phyloP scores from a whole-genome alignment of 1,140 invertebrate genomes.

The Bacillus rossius region DNA sequence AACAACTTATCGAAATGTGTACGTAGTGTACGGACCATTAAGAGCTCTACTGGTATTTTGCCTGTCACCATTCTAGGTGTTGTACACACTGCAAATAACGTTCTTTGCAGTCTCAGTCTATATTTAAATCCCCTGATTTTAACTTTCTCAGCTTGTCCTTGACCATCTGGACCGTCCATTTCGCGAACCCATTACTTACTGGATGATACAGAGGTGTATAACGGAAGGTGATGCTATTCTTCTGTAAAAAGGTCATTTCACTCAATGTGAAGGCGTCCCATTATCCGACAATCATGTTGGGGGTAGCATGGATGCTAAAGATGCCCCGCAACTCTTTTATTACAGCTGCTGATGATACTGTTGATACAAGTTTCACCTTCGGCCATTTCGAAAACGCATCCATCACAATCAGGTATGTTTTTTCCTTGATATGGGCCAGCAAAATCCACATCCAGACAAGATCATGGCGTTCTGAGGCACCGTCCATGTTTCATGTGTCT shows the following conservation, averaged over 20 bases:
- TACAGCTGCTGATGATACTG: background rate
- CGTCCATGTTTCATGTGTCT: too few relatives aligned
- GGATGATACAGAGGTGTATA: slow-evolving; percentile 19
- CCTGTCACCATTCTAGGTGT: too few relatives aligned
- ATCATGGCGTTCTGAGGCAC: too few relatives aligned
- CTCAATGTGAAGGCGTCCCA: slow-evolving; percentile 26
- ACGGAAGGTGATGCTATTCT: slow-evolving; percentile 27
- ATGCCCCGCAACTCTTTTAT: slow-evolving; percentile 13
- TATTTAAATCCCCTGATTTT: too few relatives aligned
- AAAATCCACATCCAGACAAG: slow-evolving; percentile 36
- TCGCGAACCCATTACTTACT: slow-evolving; percentile 31
- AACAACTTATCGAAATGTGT: too few relatives aligned
- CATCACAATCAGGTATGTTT: slow-evolving; percentile 39
- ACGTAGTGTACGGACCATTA: too few relatives aligned
- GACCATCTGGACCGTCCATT: slow-evolving; percentile 15
- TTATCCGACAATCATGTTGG: slow-evolving; percentile 30
- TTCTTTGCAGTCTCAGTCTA: too few relatives aligned
- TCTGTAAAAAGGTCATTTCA: slow-evolving; percentile 30
- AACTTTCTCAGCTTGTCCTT: background rate
- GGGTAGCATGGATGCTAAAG: slow-evolving; percentile 26
- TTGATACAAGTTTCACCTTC: slow-evolving; percentile 28
- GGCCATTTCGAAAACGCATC: slow-evolving; percentile 45
- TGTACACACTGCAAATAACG: too few relatives aligned
- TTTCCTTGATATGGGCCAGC: slow-evolving; percentile 36
- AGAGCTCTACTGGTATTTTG: too few relatives aligned